phyloP scores from a whole-genome alignment of 2,888 invertebrate genomes.

The Drosophila anomalata region DNA sequence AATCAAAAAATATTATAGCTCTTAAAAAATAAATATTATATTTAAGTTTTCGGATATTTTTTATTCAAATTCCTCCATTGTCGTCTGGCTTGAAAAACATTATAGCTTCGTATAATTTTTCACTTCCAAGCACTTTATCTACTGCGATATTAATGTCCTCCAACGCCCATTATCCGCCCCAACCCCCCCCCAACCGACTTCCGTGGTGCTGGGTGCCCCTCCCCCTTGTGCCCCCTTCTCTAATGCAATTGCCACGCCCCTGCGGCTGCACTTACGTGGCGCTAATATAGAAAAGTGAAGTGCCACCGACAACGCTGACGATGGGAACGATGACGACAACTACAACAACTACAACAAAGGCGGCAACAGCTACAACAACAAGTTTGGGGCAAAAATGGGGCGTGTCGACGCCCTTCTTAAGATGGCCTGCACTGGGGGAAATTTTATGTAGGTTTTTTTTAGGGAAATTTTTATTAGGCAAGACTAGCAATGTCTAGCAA shows the following conservation, averaged over 20 bases:
- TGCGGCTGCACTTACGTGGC: conserved; percentile 72
- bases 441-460: no score
- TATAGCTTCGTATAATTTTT: conserved; percentile 33
- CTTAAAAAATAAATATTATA: neutral
- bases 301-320: conserved; percentile 54
- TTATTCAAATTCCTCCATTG: conserved; percentile 7
- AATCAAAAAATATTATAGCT: neutral
- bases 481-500: no score
- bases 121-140: conserved; percentile 50
- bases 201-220: no score
- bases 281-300: conserved; percentile 74
- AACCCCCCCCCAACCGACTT: neutral
- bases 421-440: neutral
- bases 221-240: conserved; percentile 3
- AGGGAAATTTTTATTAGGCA: no score
- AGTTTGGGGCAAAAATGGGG: conserved; percentile 66
- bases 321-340: conserved; percentile 19
- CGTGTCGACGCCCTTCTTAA: conserved; percentile 36
- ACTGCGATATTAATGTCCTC: conserved; percentile 43
- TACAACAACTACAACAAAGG: conserved; percentile 4
- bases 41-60: neutral
- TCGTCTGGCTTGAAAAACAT: conserved; percentile 6
- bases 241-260: conserved; percentile 74
- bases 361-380: conserved; percentile 34
- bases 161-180: conserved; percentile 34